Conservation (phyloP, 2,113 vertebrate genomes). For the Henicopernis longicauda region DNA sequence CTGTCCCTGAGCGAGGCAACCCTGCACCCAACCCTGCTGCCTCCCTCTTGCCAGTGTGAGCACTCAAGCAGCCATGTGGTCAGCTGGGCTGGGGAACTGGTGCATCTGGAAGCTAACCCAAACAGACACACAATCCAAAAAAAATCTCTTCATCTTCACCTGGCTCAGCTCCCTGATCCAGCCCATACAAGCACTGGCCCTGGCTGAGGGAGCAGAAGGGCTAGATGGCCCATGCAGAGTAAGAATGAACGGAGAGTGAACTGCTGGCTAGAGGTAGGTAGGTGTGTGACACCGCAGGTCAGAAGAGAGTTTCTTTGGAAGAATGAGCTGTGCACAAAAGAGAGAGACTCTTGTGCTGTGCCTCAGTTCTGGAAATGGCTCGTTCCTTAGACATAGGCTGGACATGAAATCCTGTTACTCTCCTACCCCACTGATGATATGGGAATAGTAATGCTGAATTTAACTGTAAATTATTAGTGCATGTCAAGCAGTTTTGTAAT, state of each 20-base stretch:
- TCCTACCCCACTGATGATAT: neutral
- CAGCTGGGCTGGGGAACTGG: neutral
- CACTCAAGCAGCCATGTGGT: neutral
- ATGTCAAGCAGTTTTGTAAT: neutral
- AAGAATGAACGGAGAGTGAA: neutral
- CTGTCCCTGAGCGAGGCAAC: neutral
- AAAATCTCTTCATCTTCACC: neutral
- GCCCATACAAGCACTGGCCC: neutral
- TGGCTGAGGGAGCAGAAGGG: neutral
- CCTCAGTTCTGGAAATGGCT: neutral
- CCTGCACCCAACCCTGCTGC: neutral
- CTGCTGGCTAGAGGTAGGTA: neutral
- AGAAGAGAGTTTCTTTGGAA: neutral
- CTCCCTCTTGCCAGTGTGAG: neutral
- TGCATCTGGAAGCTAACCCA: neutral
- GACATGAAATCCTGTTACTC: neutral
- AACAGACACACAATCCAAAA: neutral
- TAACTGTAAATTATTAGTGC: neutral
- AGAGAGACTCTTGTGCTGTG: neutral
- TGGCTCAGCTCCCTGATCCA: neutral
- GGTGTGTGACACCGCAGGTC: neutral
- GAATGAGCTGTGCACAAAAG: neutral
- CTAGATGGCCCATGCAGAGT: neutral
- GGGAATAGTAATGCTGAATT: neutral
- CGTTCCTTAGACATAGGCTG: neutral